These are phyloP conservation scores for Dryocosmus kuriphilus DNA, from an alignment of 2,888 invertebrate genomes.

Conservation along the genomic window DNA sequence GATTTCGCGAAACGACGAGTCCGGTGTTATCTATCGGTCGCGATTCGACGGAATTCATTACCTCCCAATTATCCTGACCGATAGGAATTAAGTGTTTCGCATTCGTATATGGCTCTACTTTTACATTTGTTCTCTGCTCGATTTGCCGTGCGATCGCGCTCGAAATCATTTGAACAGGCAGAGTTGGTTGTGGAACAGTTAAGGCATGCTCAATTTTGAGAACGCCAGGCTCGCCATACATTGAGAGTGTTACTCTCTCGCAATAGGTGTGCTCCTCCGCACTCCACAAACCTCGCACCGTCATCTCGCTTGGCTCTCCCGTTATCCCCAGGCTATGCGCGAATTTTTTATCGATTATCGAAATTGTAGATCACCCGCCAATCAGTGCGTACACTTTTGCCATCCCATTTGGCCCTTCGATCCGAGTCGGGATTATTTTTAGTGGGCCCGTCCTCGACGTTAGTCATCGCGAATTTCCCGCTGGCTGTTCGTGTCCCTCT, in stretches of 20 bases:
- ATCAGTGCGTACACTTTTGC: background rate
- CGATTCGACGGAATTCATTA: background rate
- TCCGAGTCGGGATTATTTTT: background rate
- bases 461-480: background rate
- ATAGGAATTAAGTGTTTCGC: conserved; percentile 30
- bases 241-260: background rate
- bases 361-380: background rate
- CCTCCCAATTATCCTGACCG: conserved; percentile 43
- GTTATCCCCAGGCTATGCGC: background rate
- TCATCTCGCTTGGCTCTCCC: background rate
- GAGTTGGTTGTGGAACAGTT: background rate
- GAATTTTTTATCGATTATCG: background rate
- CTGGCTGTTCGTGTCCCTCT: background rate
- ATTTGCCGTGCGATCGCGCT: background rate
- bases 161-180: background rate
- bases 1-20: conserved; percentile 26
- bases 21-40: conserved; percentile 40
- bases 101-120: conserved; percentile 7
- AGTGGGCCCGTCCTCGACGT: background rate
- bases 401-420: background rate
- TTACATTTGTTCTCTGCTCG: too few relatives aligned
- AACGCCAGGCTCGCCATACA: background rate
- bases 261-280: background rate
- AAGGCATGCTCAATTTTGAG: background rate
- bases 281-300: background rate